Percentiles rank a stretch among this genome's conserved stretches.
These are phyloP conservation scores for Acleris cristana DNA, from an alignment of 2,888 invertebrate genomes.

Conservation along the genomic window DNA sequence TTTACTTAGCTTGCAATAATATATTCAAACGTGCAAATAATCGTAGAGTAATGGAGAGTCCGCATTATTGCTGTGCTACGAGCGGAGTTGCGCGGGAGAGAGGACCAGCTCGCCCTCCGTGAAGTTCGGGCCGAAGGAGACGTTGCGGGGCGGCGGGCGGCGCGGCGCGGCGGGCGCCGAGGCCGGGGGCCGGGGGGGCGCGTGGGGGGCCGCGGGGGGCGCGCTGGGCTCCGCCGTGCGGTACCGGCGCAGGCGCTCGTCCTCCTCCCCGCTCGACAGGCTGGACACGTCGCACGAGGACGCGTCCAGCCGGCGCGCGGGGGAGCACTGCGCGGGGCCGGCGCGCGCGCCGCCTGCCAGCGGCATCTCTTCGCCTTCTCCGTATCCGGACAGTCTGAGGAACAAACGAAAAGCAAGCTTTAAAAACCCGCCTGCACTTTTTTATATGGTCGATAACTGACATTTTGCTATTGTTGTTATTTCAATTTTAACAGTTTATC, in stretches of 20 bases:
- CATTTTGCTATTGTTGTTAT: too few species aligned
- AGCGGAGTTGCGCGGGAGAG: constrained; percentile 86
- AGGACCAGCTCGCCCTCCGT: constrained; percentile 85
- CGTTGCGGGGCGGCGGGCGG: constrained; percentile 73
- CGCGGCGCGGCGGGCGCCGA: constrained; percentile 46
- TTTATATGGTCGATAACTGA: too few species aligned
- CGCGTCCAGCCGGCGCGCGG: constrained; percentile 76
- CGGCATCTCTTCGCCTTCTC: constrained; percentile 78
- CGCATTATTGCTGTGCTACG: constrained; percentile 79
- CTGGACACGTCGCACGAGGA: constrained; percentile 79
- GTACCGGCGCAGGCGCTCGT: constrained; percentile 78
- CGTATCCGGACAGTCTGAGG: constrained; percentile 75
- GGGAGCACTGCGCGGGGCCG: constrained; percentile 77
- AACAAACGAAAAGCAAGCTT: too few species aligned
- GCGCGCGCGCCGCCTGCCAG: constrained; percentile 67
- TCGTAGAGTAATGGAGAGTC: constrained; percentile 62
- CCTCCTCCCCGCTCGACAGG: constrained; percentile 80
- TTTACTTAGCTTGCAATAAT: constrained; percentile 59
- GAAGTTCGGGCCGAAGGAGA: constrained; percentile 68
- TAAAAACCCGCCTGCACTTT: too few species aligned
- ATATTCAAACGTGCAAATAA: constrained; percentile 78
- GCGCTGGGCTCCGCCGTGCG: constrained; percentile 60
- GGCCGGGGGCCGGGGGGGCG: constrained; percentile 44
- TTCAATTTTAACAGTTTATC: too few species aligned
- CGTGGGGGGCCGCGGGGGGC: constrained; percentile 43